A percentile compares a stretch with the other conserved stretches of the same genome.
Conservation (phyloP, 35 echinoderm and acorn worm species). For the Strongylocentrotus purpuratus region DNA sequence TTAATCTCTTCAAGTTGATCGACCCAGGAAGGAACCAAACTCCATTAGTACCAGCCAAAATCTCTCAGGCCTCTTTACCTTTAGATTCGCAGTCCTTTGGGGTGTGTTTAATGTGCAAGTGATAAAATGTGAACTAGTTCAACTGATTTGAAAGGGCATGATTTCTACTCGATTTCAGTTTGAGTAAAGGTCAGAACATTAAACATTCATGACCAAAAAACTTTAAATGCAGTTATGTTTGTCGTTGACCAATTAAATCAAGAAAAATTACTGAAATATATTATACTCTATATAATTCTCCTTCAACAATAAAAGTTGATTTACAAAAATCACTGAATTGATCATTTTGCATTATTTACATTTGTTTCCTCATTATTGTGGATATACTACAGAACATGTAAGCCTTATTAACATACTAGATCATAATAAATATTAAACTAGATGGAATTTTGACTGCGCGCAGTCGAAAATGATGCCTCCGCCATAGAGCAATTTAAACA, state of each 20-base stretch:
- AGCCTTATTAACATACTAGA: too few relatives aligned
- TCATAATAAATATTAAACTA: too few relatives aligned
- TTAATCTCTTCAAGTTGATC: neutral
- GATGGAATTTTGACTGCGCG: too few relatives aligned
- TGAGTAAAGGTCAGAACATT: neutral
- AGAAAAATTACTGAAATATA: neutral
- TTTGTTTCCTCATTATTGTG: too few relatives aligned
- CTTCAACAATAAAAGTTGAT: neutral
- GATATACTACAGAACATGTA: too few relatives aligned
- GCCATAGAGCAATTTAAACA: too few relatives aligned
- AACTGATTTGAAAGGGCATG: conserved; percentile 6
- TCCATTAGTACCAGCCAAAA: neutral
- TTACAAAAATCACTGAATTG: neutral
- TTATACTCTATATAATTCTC: neutral
- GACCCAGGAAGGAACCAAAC: neutral
- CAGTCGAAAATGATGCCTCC: too few relatives aligned
- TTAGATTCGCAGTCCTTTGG: neutral
- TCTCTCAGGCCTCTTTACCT: neutral
- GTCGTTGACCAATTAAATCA: neutral
- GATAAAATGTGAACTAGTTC: conserved; percentile 5
- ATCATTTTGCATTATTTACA: neutral
- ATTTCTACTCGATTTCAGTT: neutral
- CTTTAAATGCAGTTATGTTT: neutral
- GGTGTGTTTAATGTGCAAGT: neutral
- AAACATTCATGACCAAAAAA: neutral